Base-by-base conservation (phyloP, 2,888 invertebrate species). In the Plagodis dolabraria region DNA sequence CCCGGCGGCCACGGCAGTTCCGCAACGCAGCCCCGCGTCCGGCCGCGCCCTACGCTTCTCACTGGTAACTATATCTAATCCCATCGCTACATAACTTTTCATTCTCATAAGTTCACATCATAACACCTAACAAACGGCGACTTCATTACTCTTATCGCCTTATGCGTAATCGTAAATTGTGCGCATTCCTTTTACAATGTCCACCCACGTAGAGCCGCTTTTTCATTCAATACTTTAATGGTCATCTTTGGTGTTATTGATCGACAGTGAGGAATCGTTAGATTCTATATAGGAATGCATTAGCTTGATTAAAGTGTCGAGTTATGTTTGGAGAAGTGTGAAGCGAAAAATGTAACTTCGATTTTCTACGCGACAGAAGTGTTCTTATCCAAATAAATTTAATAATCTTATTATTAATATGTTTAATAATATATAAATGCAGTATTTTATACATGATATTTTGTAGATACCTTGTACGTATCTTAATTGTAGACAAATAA, bases 1-100 rank as follows among this genome's bases (percentile, higher is more conserved):
- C 79, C 76, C 80, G 82, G 75, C 82, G 75, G 33, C 44, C 77
- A 75, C 87, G 82, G 82, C 85, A 89, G 89, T 89, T 79, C 82
- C 84, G 83, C 82, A 79, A 76, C 81, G 81, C 78, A 76, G 71
- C 70, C 73, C 68, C 70, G 67, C 75, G 72, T 67, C 64, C 69
- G 70, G 75, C 68, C 68, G 71, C 76, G 72, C 70, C 71, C 52
- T 44, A 0, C 67, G 66, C 65, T 64, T 47, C 46, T 58, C 52
- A 33, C 52, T 68, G 71, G 67, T 68, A 69, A 69, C 55, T 68
- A 69, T 66, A 47, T 48, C 11, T 12, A 43, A 12, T 11, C 38
- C 50, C 34, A 34, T 35, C 35, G 35, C 50, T 50, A 33, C 10
- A 34, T 5, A 40, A 42, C 49, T 33, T 7, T 8, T 34, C 6